Base-by-base conservation (phyloP, 2,888 invertebrate genomes). In the Ectemnius continuus region DNA sequence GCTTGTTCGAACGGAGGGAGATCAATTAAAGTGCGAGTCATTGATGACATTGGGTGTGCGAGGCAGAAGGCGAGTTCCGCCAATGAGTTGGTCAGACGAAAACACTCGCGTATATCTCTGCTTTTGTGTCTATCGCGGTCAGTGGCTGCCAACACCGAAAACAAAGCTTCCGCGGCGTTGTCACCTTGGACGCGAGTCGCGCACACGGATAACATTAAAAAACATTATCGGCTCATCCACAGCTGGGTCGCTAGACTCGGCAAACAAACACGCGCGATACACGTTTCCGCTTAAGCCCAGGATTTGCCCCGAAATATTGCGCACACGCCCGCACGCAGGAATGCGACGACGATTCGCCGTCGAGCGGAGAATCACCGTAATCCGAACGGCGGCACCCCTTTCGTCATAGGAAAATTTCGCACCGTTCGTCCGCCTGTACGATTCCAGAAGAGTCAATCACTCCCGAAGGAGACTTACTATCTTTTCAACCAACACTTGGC, bases 11-110 rank as follows among this genome's bases (percentile, higher is more conserved):
- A 58, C 28, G 56, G 16, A 56, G 52, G 58, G 14, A 60, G 61
- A 76, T 77, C 79, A 65, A 83, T 79, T 69, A 73, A 76, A 61
- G 46, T 36, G 14, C 28, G 57, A 67, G 64, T 82, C 76, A 77
- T 81, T 79, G 81, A 82, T 81, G 73, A 73, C 62, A 48, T 23
- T 11, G 36, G 36, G 36, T 36, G 36, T 11, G 67, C 70, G 47
- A 73, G 70, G 65, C 61, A 66, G 72, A 62, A 13, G n/a, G 23
- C 46, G 67, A 36, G 36, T 36, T 11, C 8, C 8, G 1, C 36
- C 36, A 36, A 36, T 72, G 66, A 20, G 18, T 66, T 73, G 67
- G 8, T 20, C 65, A 48, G 65, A 70, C 73, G 71, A 80, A 82
- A 80, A 81, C 82, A 82, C 59, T 67, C 52, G 2, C 3, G 3